These are phyloP conservation scores for Lagenorhynchus albirostris DNA, from an alignment of 2,113 vertebrate genomes.

Conservation along the genomic window DNA sequence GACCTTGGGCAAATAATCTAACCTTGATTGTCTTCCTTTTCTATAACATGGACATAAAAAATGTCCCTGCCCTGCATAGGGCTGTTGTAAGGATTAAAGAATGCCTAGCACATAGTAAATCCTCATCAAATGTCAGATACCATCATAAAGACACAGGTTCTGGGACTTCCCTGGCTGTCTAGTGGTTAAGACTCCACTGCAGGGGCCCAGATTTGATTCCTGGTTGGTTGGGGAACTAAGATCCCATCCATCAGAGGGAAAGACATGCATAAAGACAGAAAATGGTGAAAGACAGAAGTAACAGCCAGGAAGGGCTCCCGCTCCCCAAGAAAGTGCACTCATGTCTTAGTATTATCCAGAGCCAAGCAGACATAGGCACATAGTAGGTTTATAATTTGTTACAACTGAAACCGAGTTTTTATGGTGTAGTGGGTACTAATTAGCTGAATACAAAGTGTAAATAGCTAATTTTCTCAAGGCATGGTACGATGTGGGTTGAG, in stretches of 20 bases:
- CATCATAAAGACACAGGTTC: not conserved
- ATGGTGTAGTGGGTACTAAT: not conserved
- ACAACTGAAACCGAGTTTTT: not conserved
- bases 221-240: not conserved
- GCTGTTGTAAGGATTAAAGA: not conserved
- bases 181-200: not conserved
- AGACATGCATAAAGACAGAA: not conserved
- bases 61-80: not conserved
- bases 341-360: not conserved
- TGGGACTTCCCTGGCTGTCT: not conserved
- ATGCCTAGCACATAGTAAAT: not conserved
- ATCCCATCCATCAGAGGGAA: not conserved
- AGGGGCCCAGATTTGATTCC: not conserved
- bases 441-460: not conserved
- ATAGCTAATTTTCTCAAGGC: not conserved
- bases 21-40: not conserved
- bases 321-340: not conserved
- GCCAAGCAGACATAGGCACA: not conserved
- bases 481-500: not conserved
- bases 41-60: not conserved
- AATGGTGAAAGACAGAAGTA: too few species aligned
- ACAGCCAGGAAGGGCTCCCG: not conserved
- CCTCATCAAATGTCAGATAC: not conserved
- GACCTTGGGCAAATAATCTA: not conserved
- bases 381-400: not conserved